Evolutionary conservation across 1,140 invertebrate species (phyloP).

Genomic region (Lepidotrigona ventralis): DNA sequence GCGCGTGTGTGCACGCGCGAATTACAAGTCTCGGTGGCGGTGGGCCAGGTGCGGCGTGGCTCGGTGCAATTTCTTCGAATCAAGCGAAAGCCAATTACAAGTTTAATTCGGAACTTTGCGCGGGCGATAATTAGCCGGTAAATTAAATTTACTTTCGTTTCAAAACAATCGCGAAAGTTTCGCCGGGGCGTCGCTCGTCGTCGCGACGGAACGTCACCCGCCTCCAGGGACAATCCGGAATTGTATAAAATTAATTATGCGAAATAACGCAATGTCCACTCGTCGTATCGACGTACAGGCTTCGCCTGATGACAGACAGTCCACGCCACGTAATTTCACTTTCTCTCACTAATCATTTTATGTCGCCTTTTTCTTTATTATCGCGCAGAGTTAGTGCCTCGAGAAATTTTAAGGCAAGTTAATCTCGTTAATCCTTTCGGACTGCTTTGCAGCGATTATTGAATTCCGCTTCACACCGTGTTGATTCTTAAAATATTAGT

Average conservation of each 20-base stretch:
- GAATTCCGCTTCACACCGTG: background rate
- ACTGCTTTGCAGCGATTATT: background rate
- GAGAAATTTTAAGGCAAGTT: background rate
- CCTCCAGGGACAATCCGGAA: conserved; percentile 46
- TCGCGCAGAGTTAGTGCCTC: background rate
- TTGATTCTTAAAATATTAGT: background rate
- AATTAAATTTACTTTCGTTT: conserved; percentile 79
- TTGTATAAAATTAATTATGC: conserved; percentile 64
- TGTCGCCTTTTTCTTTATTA: background rate
- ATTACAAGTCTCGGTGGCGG: conserved; percentile 28
- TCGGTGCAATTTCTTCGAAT: conserved; percentile 79
- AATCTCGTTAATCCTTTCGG: background rate
- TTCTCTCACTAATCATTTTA: no score
- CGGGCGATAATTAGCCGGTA: conserved; percentile 78
- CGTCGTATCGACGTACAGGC: conserved; percentile 1
- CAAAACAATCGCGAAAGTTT: conserved; percentile 75
- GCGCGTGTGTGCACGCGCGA: background rate
- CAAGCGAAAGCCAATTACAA: conserved; percentile 79
- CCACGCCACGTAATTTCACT: background rate
- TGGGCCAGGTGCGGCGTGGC: conserved; percentile 56
- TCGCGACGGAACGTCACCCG: conserved; percentile 46
- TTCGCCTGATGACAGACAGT: background rate
- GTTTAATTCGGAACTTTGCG: conserved; percentile 78
- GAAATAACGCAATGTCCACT: conserved; percentile 51
- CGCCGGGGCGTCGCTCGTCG: conserved; percentile 28